A percentile compares a stretch with the other conserved stretches of the same genome.
Conservation (phyloP, 2,113 vertebrate species). For the Cepphus grylle region DNA sequence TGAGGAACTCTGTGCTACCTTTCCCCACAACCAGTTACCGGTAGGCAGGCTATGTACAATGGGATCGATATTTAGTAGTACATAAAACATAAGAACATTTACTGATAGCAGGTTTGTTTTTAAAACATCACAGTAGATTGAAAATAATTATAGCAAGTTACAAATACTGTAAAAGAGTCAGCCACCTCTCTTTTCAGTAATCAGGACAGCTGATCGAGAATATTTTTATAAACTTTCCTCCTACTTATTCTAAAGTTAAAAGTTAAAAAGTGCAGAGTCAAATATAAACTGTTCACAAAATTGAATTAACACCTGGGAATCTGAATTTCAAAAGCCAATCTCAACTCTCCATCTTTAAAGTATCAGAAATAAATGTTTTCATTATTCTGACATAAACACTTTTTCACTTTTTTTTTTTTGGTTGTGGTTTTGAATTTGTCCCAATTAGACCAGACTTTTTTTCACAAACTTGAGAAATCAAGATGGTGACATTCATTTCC, state of each 20-base stretch:
- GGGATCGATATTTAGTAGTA: neutral
- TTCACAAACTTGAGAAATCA: neutral
- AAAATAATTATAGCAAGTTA: neutral
- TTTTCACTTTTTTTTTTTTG: neutral
- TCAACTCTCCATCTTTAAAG: neutral
- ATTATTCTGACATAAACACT: neutral
- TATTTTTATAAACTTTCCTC: neutral
- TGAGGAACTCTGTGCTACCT: neutral
- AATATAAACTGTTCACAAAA: neutral
- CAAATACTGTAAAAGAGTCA: neutral
- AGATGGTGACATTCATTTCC: neutral
- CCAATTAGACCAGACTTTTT: neutral
- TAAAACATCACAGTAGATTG: neutral
- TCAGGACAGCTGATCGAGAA: neutral
- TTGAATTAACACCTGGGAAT: neutral
- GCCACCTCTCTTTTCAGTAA: neutral
- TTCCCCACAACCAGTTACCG: neutral
- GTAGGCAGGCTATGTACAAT: neutral
- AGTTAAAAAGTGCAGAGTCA: neutral
- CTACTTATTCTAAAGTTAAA: neutral
- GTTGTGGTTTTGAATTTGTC: neutral
- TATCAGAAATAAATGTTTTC: neutral
- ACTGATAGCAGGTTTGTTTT: neutral
- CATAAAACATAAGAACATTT: neutral
- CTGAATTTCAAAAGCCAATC: neutral